Evolutionary conservation across 2,888 invertebrate species (phyloP), one percentile per base, ranked within the genome.

Genomic region (Onchidella celtica): DNA sequence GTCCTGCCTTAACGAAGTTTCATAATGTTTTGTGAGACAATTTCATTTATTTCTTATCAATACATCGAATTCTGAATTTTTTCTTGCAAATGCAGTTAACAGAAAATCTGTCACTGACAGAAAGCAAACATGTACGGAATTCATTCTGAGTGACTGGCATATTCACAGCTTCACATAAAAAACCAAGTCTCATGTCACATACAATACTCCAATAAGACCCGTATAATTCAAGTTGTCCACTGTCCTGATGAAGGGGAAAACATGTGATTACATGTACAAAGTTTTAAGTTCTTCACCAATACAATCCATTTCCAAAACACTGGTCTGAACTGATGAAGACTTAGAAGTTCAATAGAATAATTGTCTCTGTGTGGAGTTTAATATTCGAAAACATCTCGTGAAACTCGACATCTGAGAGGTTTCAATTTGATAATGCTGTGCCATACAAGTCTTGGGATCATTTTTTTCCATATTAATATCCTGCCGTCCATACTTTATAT

Each of bases 221-320:
- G 68, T 68, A 68, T 68, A 68, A 29, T 70, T 47, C 47, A 70
- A 24, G 24, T 55, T 70, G 32, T 29, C 27, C 24, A 69, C 70
- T 47, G 55, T 70, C 55, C 70, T 70, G 32, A 59, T 21, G n/a
- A 17, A 47, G 17, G 6, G 47, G 17, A 59, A 59, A 59, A 47
- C 47, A 11, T 47, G 47, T 47, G 17, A 11, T 47, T 47, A 47
- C 47, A 47, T n/a, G n/a, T 59, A 11, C 59, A 59, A 59, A 59
- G 59, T 59, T 59, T 59, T 59, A n/a, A 59, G 21, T n/a, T 59
- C 17, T 59, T n/a, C 17, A 70, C 66, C 36, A 38, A 68, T 11
- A 68, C 24, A 68, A 24, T 36, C 6, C 27, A n/a, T 38, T 40
- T 68, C 40, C n/a, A 36, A 68, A 24, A 38, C 17, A 47, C 17